Evolutionary conservation across 30 jellyfish, hydroid and myxozoan species (phyloP), one percentile per base, ranked within the genome.

Genomic region (Pelagia noctiluca): DNA sequence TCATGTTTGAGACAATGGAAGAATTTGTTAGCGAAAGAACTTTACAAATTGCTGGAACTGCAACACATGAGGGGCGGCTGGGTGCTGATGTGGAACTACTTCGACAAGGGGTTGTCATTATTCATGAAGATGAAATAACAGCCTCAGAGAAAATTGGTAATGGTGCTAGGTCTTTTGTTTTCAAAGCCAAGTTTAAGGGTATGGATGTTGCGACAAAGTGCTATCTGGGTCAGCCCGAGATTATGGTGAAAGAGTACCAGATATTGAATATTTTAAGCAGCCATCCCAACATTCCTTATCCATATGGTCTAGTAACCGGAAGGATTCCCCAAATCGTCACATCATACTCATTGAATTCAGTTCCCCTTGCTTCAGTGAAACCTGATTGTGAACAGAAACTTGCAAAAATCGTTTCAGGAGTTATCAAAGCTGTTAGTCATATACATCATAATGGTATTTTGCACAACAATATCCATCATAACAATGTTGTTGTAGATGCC

Each of bases 251-350:
- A 34, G 83, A 70, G 42, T 70, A 70, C 21, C 67, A 70, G 67
- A 33, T 70, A 70, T 48, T 70, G 25, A 70, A 52, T 28, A 70
- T 70, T 28, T 28, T 70, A 13, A 70, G 46, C 24, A 36, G 83
- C 83, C 83, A 34, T 28, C 83, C 67, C 28, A 70, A 70, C 28
- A 70, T 70, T 70, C 83, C 62, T 28, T 57, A 70, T 38, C 83
- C 83, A 26, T 70, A 28, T 70, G 83, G 83, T 70, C 42, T n/a
- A n/a, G n/a, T n/a, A n/a, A n/a, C n/a, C n/a, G n/a, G n/a, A n/a
- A n/a, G n/a, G n/a, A n/a, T n/a, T n/a, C n/a, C n/a, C n/a, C n/a
- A n/a, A n/a, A n/a, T n/a, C n/a, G n/a, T n/a, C n/a, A n/a, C n/a
- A n/a, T n/a, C n/a, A n/a, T n/a, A n/a, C n/a, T n/a, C n/a, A n/a